These are phyloP conservation scores for Nomia melanderi DNA, from an alignment of 1,140 invertebrate genomes.

Conservation along the genomic window DNA sequence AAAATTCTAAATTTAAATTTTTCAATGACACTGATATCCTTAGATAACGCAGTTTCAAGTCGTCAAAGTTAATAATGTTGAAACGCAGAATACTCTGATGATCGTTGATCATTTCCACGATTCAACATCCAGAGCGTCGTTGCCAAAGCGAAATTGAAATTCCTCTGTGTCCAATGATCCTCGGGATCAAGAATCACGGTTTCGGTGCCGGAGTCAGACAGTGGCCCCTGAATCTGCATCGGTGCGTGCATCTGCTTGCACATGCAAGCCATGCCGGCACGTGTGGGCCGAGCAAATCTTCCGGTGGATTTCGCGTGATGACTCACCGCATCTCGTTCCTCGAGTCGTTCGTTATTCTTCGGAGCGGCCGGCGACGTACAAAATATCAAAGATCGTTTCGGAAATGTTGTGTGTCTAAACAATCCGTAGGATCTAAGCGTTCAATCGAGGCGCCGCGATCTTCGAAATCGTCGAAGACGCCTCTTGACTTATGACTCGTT, in stretches of 20 bases:
- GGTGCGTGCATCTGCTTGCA: conserved; percentile 29
- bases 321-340: conserved; percentile 23
- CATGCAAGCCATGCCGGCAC: conserved; percentile 9
- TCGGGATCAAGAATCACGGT: background rate
- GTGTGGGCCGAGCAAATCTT: conserved; percentile 41
- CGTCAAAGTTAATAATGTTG: no score
- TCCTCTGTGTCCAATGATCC: background rate
- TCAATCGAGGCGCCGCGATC: background rate
- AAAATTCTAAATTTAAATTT: no score
- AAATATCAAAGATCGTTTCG: background rate
- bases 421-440: background rate
- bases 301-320: conserved; percentile 37
- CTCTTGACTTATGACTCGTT: no score
- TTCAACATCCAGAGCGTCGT: no score
- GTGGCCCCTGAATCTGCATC: background rate
- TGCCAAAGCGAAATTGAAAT: no score
- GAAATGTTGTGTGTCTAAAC: background rate
- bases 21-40: no score
- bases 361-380: background rate
- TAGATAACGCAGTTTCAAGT: no score
- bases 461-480: no score
- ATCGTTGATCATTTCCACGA: no score
- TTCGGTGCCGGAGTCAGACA: background rate
- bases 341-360: conserved; percentile 4
- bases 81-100: no score